Base-by-base conservation (phyloP, 2,113 vertebrate genomes). In the Lichenostomus cassidix region DNA sequence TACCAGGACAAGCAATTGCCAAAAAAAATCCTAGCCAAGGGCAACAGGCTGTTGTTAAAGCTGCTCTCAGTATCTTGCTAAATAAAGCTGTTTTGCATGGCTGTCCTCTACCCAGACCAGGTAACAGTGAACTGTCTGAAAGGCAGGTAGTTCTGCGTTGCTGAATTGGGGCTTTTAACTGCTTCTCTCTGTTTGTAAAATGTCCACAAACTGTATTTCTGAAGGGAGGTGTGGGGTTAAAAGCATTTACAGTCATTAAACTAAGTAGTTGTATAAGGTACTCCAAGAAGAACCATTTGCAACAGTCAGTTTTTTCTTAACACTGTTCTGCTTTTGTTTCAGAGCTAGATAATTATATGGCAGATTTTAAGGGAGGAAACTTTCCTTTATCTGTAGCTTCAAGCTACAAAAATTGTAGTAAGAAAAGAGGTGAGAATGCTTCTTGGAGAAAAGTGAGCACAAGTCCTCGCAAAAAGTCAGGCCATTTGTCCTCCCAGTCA, bases 1-100 rank as follows among this genome's bases (percentile, higher is more conserved):
- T 94, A 37, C 94, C 97, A 90, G 97, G 97, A 77, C 98, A 95
- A 87, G 96, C 97, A 94, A 92, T 94, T 89, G 96, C 97, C 78
- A 98, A 96, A 93, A 98, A 98, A 76, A 94, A 76, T 75, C 98
- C 99, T 33, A 99, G 98, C 64, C 98, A 98, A 92, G 99, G 99
- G 27, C 99, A 99, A 97, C 99, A 99, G 96, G 99, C 99, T 9
- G 98, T 99, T 93, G 98, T 99, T 58, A 99, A 98, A 96, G 99
- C 99, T 15, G 99, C 99, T 64, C 99, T 99, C 96, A 99, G 99
- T 96, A 99, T 99, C 97, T 96, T 99, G 96, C 97, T 99, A 79
- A 99, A 99, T 95, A 99, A 99, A 97, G 99, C 99, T 11, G 97
- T 99, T 79, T 96, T 99, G 64, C 98, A 98, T 55, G 98, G 98